phyloP scores from a whole-genome alignment of 2,888 invertebrate species.

The Didymodactylos carnosus region DNA sequence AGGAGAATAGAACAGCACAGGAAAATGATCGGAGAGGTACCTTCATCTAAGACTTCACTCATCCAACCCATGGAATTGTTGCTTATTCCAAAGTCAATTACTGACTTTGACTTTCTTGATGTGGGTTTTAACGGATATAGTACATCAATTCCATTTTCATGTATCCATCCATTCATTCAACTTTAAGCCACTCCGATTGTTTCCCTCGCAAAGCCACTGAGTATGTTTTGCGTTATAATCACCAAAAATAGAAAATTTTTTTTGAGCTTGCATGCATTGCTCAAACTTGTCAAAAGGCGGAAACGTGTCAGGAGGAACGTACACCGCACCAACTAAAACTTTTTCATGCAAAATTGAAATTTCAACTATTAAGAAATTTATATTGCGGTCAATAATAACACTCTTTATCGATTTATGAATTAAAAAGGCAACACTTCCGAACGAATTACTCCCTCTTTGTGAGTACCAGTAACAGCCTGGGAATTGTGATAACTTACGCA shows the following conservation, averaged over 20 bases:
- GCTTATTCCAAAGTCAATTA: neutral
- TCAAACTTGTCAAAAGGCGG: neutral
- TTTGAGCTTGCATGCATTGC: neutral
- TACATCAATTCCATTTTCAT: neutral
- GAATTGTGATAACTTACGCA: neutral
- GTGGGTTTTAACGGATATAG: neutral
- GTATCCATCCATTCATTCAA: neutral
- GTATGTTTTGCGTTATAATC: neutral
- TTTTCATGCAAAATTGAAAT: neutral
- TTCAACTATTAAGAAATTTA: no score
- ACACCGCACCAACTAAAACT: neutral
- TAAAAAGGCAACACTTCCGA: neutral
- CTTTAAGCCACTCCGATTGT: neutral
- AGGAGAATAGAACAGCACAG: neutral
- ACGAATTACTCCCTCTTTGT: neutral
- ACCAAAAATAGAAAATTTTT: neutral
- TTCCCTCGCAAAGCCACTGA: neutral
- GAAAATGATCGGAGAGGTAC: neutral
- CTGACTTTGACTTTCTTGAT: neutral
- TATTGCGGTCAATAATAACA: neutral
- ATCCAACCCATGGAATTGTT: neutral
- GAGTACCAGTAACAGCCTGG: neutral
- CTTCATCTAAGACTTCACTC: neutral
- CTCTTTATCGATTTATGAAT: neutral
- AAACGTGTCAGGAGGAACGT: neutral